Percentiles rank a stretch among this genome's conserved stretches.
phyloP scores from a whole-genome alignment of 1,140 invertebrate genomes.

The Lepidotrigona ventralis region DNA sequence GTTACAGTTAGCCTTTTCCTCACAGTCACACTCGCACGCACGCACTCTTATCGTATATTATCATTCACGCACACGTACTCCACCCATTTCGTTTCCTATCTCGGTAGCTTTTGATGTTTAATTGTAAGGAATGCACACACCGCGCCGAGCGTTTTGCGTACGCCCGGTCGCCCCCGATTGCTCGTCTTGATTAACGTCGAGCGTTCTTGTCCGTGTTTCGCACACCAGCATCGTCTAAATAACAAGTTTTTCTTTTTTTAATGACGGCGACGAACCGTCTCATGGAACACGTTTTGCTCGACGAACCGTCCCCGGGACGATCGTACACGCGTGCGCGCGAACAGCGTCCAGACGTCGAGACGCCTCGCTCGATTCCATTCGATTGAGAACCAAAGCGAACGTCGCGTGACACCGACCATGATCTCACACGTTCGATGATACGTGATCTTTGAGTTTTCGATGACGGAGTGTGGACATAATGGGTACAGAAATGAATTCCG shows the following conservation, averaged over 20 bases:
- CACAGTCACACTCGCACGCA: constrained; percentile 16
- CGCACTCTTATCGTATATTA: constrained; percentile 19
- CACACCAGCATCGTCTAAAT: constrained; percentile 37
- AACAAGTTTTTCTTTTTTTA: constrained; percentile 54
- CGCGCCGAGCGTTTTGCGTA: constrained; percentile 26
- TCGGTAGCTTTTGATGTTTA: neutral
- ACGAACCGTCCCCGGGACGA: constrained; percentile 45
- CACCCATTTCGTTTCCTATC: neutral
- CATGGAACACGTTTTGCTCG: constrained; percentile 58
- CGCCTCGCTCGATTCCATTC: neutral
- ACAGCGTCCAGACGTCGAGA: neutral
- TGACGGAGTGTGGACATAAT: neutral
- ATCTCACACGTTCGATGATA: neutral
- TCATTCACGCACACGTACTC: constrained; percentile 3
- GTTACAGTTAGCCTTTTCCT: constrained; percentile 20
- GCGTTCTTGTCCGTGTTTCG: neutral
- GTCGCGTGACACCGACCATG: neutral
- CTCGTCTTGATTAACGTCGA: constrained; percentile 25
- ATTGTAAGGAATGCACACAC: constrained; percentile 20
- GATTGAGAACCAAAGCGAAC: neutral
- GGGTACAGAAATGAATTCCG: too few relatives aligned
- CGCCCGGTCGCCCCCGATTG: constrained; percentile 15
- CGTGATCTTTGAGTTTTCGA: neutral
- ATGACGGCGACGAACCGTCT: constrained; percentile 49
- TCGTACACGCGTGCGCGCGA: constrained; percentile 19